Conservation (phyloP, 2,888 invertebrate genomes). For the Ormia ochracea region DNA sequence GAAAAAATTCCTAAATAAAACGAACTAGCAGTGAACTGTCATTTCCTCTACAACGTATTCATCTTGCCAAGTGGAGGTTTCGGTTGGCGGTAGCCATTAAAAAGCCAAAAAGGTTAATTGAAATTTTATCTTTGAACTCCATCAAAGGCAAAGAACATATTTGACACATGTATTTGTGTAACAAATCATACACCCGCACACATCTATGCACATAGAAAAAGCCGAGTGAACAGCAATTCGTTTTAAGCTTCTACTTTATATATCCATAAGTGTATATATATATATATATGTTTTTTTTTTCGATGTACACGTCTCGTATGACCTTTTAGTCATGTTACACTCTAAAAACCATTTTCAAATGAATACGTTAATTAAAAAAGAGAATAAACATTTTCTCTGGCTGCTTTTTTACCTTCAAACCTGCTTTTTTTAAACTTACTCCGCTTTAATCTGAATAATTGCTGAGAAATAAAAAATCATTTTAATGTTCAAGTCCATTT, state of each 20-base stretch:
- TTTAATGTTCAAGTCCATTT: constrained; percentile 45
- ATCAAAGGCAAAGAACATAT: constrained; percentile 24
- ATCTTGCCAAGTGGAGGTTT: not conserved
- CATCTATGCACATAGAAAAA: not conserved
- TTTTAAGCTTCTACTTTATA: not conserved
- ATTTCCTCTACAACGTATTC: not conserved
- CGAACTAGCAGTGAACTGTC: not conserved
- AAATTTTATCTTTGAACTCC: constrained; percentile 57
- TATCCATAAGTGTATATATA: too few species aligned
- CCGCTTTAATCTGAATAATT: constrained; percentile 53
- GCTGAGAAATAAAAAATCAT: not conserved
- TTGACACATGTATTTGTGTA: not conserved
- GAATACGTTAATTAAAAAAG: constrained; percentile 43
- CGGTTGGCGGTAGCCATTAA: constrained; percentile 14
- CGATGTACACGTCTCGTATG: not conserved
- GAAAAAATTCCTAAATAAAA: too few species aligned
- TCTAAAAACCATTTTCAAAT: constrained; percentile 40
- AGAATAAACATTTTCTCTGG: not conserved
- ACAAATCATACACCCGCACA: not conserved
- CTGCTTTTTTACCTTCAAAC: not conserved
- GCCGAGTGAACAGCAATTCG: not conserved
- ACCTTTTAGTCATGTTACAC: not conserved
- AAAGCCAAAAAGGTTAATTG: constrained; percentile 54
- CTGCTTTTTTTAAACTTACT: constrained; percentile 18
- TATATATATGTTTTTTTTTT: not conserved